A percentile compares a stretch with the other conserved stretches of the same genome.
Evolutionary conservation across 2,113 vertebrate genomes (phyloP).

Genomic region (Colaptes auratus): DNA sequence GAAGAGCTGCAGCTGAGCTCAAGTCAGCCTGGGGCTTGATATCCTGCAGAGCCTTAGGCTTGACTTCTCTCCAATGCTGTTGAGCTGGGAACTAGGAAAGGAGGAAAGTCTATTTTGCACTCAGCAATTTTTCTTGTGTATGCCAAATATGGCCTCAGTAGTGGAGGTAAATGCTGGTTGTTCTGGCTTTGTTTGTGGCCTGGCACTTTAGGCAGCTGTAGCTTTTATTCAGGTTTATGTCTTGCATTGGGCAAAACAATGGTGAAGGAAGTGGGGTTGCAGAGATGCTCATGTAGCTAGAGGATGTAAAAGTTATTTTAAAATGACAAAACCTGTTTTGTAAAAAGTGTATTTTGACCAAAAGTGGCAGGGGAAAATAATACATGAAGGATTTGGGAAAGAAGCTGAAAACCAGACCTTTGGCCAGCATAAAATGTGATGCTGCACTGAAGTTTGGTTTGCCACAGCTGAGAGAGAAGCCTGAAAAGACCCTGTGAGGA

Average conservation of each 20-base stretch:
- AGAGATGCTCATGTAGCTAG: background rate
- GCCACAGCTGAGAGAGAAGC: background rate
- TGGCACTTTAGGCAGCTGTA: background rate
- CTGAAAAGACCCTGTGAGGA: background rate
- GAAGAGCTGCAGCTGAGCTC: background rate
- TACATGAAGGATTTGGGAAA: background rate
- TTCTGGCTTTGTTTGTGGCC: background rate
- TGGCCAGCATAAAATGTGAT: background rate
- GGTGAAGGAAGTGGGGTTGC: rapidly evolving
- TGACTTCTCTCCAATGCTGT: background rate
- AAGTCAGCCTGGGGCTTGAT: rapidly evolving
- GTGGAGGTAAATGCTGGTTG: background rate
- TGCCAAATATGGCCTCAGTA: background rate
- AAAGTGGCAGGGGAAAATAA: background rate
- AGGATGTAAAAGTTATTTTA: background rate
- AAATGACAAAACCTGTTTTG: background rate
- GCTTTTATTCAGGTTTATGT: background rate
- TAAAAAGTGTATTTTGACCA: background rate
- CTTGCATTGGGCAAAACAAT: background rate
- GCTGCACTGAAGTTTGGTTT: background rate
- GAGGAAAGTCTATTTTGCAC: background rate
- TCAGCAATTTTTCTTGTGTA: background rate
- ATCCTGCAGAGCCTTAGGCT: background rate
- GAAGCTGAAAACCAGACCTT: background rate
- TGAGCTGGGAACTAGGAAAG: background rate